phyloP scores from a whole-genome alignment of 2,113 vertebrate genomes.

The Phaethornis superciliosus region DNA sequence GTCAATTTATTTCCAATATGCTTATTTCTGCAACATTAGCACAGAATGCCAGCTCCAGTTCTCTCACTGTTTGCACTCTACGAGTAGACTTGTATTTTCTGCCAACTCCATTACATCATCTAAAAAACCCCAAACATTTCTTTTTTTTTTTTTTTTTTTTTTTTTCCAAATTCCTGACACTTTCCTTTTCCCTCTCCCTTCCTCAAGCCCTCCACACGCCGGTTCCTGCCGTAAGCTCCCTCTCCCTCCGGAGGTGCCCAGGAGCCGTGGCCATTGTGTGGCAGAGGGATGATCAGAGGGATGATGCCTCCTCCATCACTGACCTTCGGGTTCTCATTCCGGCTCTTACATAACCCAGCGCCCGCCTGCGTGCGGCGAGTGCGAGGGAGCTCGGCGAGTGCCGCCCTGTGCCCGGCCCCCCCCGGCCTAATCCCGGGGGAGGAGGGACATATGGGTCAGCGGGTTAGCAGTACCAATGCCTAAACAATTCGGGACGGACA shows the following conservation, averaged over 20 bases:
- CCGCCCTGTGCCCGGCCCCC: conserved; percentile 31
- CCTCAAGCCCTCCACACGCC: neutral
- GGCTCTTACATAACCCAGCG: conserved; percentile 77
- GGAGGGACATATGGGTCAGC: conserved; percentile 72
- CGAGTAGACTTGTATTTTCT: conserved; percentile 74
- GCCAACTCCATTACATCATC: conserved; percentile 80
- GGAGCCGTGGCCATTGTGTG: conserved; percentile 59
- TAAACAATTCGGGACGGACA: neutral
- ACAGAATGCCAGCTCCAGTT: conserved; percentile 73
- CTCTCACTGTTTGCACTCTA: conserved; percentile 74
- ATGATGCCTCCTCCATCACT: conserved; percentile 68
- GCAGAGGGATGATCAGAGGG: conserved; percentile 62
- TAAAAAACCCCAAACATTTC: conserved; percentile 73
- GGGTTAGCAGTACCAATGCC: conserved; percentile 67
- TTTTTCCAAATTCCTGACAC: neutral
- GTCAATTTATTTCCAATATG: conserved; percentile 68
- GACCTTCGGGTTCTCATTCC: conserved; percentile 70
- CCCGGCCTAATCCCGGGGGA: neutral
- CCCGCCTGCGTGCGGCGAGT: conserved; percentile 56
- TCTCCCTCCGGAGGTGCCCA: neutral
- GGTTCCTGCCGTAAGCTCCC: neutral
- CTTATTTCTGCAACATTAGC: conserved; percentile 73
- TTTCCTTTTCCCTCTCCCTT: neutral
- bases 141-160: neutral
- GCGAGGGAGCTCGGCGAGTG: neutral